Evolutionary conservation across 2,797 vertebrate species (phyloP).

Genomic region (Clarias laeviceps): DNA sequence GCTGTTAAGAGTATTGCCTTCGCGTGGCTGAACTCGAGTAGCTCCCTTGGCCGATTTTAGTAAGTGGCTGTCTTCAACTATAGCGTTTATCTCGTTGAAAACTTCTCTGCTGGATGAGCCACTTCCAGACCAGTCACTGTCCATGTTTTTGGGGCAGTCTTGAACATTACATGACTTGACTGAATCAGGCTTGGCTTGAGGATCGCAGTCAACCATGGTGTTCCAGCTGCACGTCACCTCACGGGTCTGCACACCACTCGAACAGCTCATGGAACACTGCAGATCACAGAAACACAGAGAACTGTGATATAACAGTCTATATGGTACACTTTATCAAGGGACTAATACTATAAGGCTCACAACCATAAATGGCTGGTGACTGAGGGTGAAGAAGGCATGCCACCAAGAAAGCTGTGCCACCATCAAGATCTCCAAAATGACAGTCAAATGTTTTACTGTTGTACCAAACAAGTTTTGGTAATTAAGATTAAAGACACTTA

Average conservation of each 20-base stretch:
- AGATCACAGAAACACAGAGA: neutral
- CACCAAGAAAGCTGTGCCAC: neutral
- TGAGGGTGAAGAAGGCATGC: too few species aligned
- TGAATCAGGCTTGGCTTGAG: conserved; percentile 66
- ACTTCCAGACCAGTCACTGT: conserved; percentile 86
- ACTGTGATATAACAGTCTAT: neutral
- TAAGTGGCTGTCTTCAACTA: conserved; percentile 65
- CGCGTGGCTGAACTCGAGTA: conserved; percentile 62
- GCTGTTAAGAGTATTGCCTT: conserved; percentile 62
- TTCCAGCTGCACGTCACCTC: conserved; percentile 79
- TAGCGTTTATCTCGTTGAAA: conserved; percentile 82
- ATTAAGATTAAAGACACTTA: neutral
- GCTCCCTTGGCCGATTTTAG: conserved; percentile 46
- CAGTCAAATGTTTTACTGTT: neutral
- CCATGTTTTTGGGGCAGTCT: conserved; percentile 67
- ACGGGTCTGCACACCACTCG: conserved; percentile 76
- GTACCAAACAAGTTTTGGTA: neutral
- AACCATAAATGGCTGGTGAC: too few species aligned
- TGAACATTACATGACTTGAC: conserved; percentile 66
- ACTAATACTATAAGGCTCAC: neutral
- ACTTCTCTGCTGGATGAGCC: conserved; percentile 84
- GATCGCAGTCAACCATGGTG: conserved; percentile 73
- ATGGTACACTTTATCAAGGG: neutral
- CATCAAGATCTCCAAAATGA: neutral
- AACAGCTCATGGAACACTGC: conserved; percentile 89